These are phyloP conservation scores for Drosophila virilis DNA, from an alignment of 1,140 invertebrate species.

Conservation along the genomic window DNA sequence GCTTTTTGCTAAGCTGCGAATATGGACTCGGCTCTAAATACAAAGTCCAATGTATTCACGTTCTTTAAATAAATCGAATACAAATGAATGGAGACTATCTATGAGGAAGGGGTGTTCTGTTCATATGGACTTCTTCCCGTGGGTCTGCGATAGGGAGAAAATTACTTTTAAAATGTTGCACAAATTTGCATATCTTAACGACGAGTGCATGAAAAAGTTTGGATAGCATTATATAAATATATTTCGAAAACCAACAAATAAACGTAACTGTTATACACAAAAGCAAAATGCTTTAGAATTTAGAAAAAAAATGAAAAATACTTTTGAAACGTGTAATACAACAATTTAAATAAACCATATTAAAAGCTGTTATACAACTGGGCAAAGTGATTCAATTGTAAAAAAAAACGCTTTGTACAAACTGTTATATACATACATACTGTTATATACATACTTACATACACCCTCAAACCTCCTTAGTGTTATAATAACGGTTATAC, in stretches of 20 bases:
- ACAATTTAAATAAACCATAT: not conserved
- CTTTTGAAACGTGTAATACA: not conserved
- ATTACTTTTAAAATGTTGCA: conserved; percentile 1
- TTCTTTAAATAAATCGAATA: conserved; percentile 73
- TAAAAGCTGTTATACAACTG: not conserved
- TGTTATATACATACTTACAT: not conserved
- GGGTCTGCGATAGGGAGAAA: conserved; percentile 6
- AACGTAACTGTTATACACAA: conserved; percentile 5
- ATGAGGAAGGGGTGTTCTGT: not conserved
- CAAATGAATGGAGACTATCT: conserved; percentile 41
- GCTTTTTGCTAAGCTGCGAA: conserved; percentile 11
- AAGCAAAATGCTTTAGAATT: not conserved
- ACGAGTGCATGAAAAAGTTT: not conserved
- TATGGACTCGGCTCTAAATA: conserved; percentile 39
- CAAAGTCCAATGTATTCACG: conserved; percentile 56
- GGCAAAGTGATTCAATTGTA: too few species aligned
- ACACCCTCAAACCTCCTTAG: too few species aligned
- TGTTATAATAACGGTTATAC: too few species aligned
- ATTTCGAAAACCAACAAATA: not conserved
- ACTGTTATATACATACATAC: not conserved
- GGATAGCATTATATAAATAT: not conserved
- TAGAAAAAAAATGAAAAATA: too few species aligned
- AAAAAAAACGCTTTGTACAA: too few species aligned
- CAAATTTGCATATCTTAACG: conserved; percentile 3
- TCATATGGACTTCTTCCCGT: conserved; percentile 17